Evolutionary conservation across 1,140 invertebrate species (phyloP).

Genomic region (Eriosoma lanigerum): DNA sequence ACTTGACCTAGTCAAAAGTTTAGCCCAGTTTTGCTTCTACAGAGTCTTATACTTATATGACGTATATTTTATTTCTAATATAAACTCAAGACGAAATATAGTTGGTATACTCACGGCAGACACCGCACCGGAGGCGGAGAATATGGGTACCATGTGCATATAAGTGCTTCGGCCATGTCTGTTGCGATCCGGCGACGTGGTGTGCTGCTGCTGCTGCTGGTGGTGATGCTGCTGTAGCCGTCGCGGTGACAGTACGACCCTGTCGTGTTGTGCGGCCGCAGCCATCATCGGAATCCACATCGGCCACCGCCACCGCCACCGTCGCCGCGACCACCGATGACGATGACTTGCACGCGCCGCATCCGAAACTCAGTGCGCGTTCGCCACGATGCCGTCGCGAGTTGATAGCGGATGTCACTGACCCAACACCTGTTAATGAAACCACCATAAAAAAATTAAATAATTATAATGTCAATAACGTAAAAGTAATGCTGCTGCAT

Average conservation of each 20-base stretch:
- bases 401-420: neutral
- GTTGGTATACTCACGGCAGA: neutral
- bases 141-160: slow-evolving; percentile 42
- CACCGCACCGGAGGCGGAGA: neutral
- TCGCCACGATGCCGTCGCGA: slow-evolving; percentile 9
- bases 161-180: slow-evolving; percentile 33
- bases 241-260: slow-evolving; percentile 50
- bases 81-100: too few species aligned
- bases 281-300: slow-evolving; percentile 55
- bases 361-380: slow-evolving; percentile 30
- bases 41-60: too few species aligned
- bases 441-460: too few species aligned
- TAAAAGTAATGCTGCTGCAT: too few species aligned
- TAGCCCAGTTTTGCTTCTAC: too few species aligned
- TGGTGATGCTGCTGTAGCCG: slow-evolving; percentile 49
- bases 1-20: too few species aligned
- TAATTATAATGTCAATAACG: too few species aligned
- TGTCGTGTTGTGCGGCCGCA: slow-evolving; percentile 52
- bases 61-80: too few species aligned
- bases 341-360: slow-evolving; percentile 30
- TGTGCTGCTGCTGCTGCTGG: slow-evolving; percentile 39
- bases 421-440: slow-evolving; percentile 7
- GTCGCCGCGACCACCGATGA: too few species aligned
- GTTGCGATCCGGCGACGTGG: slow-evolving; percentile 12
- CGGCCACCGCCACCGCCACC: slow-evolving; percentile 45